These are phyloP conservation scores for Potorous gilbertii DNA, from an alignment of 2,797 vertebrate species.

Conservation along the genomic window DNA sequence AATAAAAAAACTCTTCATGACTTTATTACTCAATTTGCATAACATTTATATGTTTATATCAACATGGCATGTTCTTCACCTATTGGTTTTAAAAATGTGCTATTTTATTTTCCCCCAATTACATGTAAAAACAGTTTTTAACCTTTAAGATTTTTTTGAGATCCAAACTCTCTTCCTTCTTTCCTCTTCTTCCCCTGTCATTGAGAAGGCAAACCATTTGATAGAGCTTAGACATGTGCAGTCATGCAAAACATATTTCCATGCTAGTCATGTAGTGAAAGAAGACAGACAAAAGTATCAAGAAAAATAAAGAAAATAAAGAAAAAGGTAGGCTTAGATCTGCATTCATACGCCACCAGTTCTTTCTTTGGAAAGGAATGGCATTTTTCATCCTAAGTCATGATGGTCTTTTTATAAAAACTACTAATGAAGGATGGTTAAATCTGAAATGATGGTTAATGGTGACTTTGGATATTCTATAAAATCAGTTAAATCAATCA, in stretches of 20 bases:
- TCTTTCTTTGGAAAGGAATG: not conserved
- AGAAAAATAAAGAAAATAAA: not conserved
- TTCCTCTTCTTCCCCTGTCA: not conserved
- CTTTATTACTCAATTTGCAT: not conserved
- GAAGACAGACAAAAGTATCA: not conserved
- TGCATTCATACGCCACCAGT: not conserved
- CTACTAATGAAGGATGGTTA: not conserved
- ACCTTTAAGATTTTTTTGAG: not conserved
- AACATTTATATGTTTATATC: not conserved
- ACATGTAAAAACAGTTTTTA: not conserved
- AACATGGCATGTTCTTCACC: not conserved
- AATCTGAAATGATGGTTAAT: not conserved
- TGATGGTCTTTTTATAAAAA: not conserved
- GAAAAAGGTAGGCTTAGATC: not conserved
- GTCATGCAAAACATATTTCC: not conserved
- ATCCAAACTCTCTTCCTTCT: not conserved
- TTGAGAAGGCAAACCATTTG: not conserved
- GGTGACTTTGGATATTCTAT: not conserved
- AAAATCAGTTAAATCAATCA: not conserved
- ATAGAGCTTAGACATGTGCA: not conserved
- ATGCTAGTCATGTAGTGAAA: not conserved
- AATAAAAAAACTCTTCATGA: not conserved
- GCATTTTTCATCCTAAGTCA: not conserved
- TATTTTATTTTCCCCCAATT: not conserved
- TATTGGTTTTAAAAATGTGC: not conserved